Conservation (phyloP, 2,888 invertebrate genomes). For the Parasteatoda lunata region DNA sequence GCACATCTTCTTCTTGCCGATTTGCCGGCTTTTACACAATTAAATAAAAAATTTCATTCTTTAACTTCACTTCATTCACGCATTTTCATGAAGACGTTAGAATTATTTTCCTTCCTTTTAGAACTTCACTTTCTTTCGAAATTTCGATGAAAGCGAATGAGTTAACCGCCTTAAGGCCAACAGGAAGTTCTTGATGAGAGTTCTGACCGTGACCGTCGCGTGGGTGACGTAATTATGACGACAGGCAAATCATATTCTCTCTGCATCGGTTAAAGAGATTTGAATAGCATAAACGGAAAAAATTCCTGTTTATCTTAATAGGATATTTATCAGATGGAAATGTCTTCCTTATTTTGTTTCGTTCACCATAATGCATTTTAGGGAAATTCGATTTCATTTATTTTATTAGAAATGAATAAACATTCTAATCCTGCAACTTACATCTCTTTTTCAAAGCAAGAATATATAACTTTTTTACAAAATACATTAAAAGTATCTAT, state of each 20-base stretch:
- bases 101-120: background rate
- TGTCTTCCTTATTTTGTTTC: no score
- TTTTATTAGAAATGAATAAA: no score
- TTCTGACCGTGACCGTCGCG: conserved; percentile 42
- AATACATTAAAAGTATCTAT: no score
- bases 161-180: conserved; percentile 3
- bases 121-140: background rate
- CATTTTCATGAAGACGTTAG: background rate
- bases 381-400: no score
- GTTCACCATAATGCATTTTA: no score
- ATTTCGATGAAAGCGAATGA: background rate
- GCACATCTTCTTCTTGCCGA: conserved; percentile 16
- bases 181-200: conserved; percentile 18
- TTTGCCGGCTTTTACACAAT: background rate
- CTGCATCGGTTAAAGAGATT: no score
- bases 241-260: background rate
- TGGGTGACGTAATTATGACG: conserved; percentile 12
- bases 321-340: no score
- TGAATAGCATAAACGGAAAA: no score
- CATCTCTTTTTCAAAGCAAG: no score
- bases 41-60: background rate
- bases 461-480: no score
- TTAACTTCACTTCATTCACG: background rate
- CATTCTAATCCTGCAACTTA: no score
- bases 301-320: no score